Base-by-base conservation (phyloP, 2,888 invertebrate species). In the Ramazzottius varieornatus region DNA sequence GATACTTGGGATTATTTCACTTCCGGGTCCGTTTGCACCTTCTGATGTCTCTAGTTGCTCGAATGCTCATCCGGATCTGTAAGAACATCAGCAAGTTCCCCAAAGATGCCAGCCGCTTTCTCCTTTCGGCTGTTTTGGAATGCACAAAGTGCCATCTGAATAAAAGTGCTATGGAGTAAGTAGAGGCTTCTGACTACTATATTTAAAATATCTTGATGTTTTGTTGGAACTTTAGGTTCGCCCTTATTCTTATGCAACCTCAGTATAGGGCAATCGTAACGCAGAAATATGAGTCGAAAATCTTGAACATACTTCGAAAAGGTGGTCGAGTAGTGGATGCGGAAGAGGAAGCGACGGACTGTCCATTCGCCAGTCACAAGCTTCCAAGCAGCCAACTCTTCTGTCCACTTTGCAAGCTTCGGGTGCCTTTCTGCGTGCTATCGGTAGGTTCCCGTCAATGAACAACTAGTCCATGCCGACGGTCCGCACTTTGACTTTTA, bases 351-450 rank as follows among this genome's bases (percentile, higher is more conserved):
- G 16, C 4, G 20, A 54, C 54, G 4, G 54, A 16, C 4, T 54
- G 54, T 24, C 54, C 54, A 24, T 54, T n/a, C 54, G 54, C 54
- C 54, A 54, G 29, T 24, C 54, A 54, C 54, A 54, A 54, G 24
- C 24, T 54, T 54, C 54, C 54, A 16, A 29, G 4, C 4, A 54
- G 54, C 29, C 29, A n/a, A 29, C 54, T 54, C 16, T 16, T 29
- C 13, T 54, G 54, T 29, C 54, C 54, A 29, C 29, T 54, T 4
- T 54, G 54, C 54, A 13, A 29, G 24, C 8, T 54, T 29, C 54
- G 54, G 29, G 54, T 54, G 29, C 54, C 54, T 29, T 54, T 54
- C 54, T 54, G 54, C 29, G 29, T 54, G 4, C 54, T 54, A 13
- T 16, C 54, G 54, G 54, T 54, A 54, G 8, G 54, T 24, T 54